Evolutionary conservation across 2,888 invertebrate species (phyloP), one percentile per base, ranked within the genome.

Genomic region (Lydus trimaculatus): DNA sequence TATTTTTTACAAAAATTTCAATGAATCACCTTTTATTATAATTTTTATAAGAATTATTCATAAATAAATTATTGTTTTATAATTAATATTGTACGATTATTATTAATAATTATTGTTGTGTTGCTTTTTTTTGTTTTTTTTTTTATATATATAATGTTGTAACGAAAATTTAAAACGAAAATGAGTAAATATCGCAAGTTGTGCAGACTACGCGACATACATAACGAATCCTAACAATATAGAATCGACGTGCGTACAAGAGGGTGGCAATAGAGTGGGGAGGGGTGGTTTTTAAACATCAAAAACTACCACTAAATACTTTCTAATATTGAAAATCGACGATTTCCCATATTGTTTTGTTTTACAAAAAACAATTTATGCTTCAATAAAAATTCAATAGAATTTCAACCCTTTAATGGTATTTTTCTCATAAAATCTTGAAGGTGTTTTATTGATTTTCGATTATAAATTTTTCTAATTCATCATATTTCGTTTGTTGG

Each of bases 221-320:
- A 81, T 80, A 77, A 73, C 78, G 78, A 76, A 76, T 78, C 76
- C 75, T 76, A 73, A 75, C 70, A 72, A 73, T 73, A 73, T 75
- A 77, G 80, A 79, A 79, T 79, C 76, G 82, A 82, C 79, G 81
- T 79, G 80, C 82, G 82, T 76, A 72, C 69, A 67, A 65, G 69
- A 68, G 68, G 71, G 68, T 66, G 60, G 68, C 59, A 68, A n/a
- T n/a, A n/a, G n/a, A n/a, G 70, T 75, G 78, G 76, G 79, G 76
- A 79, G 81, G 78, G 77, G 77, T 33, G 31, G 4, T 59, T 59
- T 59, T 59, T 28, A 23, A 58, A 31, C 58, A 25, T 7, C 23
- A 25, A 25, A 25, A 23, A 58, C 31, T n/a, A 56, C 9, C 23
- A 56, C 11, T 11, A 15, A 58, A 43, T 43, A n/a, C n/a, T 43